Base-by-base conservation (phyloP, 2,113 vertebrate genomes). In the Blennius ocellaris region DNA sequence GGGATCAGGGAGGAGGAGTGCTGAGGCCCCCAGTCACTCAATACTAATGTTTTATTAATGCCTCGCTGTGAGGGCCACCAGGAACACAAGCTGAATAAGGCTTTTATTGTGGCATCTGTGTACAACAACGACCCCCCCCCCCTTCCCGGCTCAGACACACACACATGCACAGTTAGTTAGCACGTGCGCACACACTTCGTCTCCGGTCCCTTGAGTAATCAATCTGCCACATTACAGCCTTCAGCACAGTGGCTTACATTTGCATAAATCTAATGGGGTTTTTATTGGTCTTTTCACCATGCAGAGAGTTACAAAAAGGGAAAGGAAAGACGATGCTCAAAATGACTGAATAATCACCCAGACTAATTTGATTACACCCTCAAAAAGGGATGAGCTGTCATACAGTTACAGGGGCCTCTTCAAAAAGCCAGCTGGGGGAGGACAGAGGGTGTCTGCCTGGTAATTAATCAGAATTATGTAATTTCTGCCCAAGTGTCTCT, bases 1-100 rank as follows among this genome's bases (percentile, higher is more conserved):
- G 73, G 82, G 85, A 66, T 81, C 71, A 56, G 59, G 76, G 77
- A 81, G 80, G 87, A 74, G 87, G 87, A 83, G 58, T 3, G 58
- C 75, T 53, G 83, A 82, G 88, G 78, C 73, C 87, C 84, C 79
- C 82, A 79, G 75, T 87, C 80, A 84, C 84, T 92, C 93, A 84
- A 85, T 88, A 85, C 92, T 94, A 91, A 95, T 95, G 93, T 94
- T 94, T 94, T 94, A 95, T 95, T 94, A 94, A 95, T 95, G 92
- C 66, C 54, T 78, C 2, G 11, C 84, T 87, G 81, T 83, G 80
- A 91, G 92, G 84, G 84, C 91, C 82, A 89, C 81, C 77, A 87
- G 86, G 87, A 88, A 85, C 79, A 74, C 86, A 56, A 67, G 50
- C 84, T 89, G 87, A 93, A 92, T 88, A 83, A 85, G 63, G 87